These are phyloP conservation scores for Pseudorasbora parva DNA, from an alignment of 2,113 vertebrate genomes.

Conservation along the genomic window DNA sequence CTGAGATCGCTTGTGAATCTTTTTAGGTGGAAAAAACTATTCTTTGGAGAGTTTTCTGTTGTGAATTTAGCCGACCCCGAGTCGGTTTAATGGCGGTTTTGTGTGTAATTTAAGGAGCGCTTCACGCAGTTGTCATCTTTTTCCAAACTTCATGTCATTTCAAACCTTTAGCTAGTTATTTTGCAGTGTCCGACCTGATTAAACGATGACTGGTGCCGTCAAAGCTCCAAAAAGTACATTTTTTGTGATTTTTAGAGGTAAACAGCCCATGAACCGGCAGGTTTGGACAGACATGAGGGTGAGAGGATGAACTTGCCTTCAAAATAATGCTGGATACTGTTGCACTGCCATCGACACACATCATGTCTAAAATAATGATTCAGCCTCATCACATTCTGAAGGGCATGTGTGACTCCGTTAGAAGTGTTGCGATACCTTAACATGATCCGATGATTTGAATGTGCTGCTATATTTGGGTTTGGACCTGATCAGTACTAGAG, in stretches of 20 bases:
- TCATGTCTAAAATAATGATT: too few relatives aligned
- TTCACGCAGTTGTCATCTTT: background rate
- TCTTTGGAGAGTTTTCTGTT: background rate
- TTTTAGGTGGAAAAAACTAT: background rate
- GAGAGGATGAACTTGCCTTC: background rate
- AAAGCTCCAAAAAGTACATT: too few relatives aligned
- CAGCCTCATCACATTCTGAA: background rate
- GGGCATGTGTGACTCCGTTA: background rate
- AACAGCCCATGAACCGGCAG: background rate
- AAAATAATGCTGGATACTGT: constrained; percentile 10
- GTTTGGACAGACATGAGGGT: background rate
- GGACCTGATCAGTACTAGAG: background rate
- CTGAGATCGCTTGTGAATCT: background rate
- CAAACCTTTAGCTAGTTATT: background rate
- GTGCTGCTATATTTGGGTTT: constrained; percentile 24
- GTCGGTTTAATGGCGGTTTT: background rate
- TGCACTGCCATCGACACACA: background rate
- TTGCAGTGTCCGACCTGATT: background rate
- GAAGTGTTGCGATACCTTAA: background rate
- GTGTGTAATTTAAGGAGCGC: background rate
- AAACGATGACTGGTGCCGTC: too few relatives aligned
- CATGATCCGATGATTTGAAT: background rate
- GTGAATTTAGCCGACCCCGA: background rate
- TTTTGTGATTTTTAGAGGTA: background rate
- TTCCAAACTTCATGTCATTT: too few relatives aligned